phyloP scores from a whole-genome alignment of 2,113 vertebrate genomes.

The Stictonetta naevosa region DNA sequence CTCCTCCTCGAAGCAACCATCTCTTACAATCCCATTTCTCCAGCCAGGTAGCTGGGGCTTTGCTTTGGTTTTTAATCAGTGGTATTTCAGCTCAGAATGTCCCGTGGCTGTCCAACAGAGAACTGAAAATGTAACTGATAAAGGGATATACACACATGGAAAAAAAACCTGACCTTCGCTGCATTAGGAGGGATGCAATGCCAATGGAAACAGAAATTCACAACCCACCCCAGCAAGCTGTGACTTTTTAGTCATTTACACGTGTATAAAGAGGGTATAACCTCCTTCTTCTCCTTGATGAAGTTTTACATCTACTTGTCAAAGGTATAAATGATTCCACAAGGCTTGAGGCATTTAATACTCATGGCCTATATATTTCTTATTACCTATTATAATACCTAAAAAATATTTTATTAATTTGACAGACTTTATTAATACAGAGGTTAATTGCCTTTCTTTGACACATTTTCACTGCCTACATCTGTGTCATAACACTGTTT shows the following conservation, averaged over 20 bases:
- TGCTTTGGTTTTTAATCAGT: neutral
- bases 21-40: neutral
- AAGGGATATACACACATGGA: neutral
- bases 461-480: conserved; percentile 73
- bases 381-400: conserved; percentile 14
- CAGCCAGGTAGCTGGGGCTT: neutral
- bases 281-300: neutral
- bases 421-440: conserved; percentile 56
- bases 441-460: conserved; percentile 79
- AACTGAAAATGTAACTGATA: neutral
- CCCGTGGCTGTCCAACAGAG: neutral
- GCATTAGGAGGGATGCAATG: neutral
- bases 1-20: neutral
- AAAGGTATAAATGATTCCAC: neutral
- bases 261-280: neutral
- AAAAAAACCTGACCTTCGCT: neutral
- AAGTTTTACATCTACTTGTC: neutral
- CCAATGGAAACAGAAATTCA: neutral
- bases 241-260: neutral
- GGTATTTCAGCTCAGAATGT: neutral
- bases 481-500: conserved; percentile 80
- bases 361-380: conserved; percentile 27
- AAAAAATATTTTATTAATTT: conserved; percentile 60
- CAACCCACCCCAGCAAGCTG: neutral
- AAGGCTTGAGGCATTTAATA: neutral